Conservation (phyloP, 1,140 invertebrate species). For the Drosophila dunni region DNA sequence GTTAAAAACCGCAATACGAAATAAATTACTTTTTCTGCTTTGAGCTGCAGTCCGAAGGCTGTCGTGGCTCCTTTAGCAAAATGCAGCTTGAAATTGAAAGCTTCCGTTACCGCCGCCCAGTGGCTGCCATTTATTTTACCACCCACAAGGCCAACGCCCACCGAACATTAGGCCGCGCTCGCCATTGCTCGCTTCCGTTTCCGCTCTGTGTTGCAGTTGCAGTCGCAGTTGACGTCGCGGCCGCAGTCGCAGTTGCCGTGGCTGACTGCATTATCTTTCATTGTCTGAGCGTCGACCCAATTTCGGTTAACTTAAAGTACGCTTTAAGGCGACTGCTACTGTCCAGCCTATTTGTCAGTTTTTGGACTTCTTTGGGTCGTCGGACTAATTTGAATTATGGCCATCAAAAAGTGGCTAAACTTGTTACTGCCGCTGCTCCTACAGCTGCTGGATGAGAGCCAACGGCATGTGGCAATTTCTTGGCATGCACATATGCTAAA, state of each 20-base stretch:
- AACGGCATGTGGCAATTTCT: slow-evolving; percentile 45
- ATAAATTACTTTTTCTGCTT: slow-evolving; percentile 83
- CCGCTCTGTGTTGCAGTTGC: slow-evolving; percentile 49
- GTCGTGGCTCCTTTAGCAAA: slow-evolving; percentile 55
- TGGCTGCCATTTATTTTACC: slow-evolving; percentile 62
- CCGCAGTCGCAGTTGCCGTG: slow-evolving; percentile 14
- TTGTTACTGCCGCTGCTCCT: slow-evolving; percentile 61
- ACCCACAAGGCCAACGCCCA: slow-evolving; percentile 34
- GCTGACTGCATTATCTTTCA: slow-evolving; percentile 10
- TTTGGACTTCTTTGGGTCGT: slow-evolving; percentile 7
- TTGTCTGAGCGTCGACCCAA: slow-evolving; percentile 45
- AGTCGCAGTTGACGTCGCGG: slow-evolving; percentile 25
- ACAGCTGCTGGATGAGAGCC: slow-evolving; percentile 51
- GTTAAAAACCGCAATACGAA: slow-evolving; percentile 83
- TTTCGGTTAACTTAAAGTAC: slow-evolving; percentile 66
- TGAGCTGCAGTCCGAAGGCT: slow-evolving; percentile 52
- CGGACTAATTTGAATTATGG: slow-evolving; percentile 79
- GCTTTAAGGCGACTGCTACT: slow-evolving; percentile 57
- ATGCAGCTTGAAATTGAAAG: slow-evolving; percentile 81
- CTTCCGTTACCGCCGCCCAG: slow-evolving; percentile 63
- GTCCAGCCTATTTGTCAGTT: slow-evolving; percentile 68
- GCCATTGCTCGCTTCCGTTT: slow-evolving; percentile 74
- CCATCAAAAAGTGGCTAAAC: slow-evolving; percentile 76
- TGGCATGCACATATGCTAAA: slow-evolving; percentile 56
- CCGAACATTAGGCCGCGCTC: slow-evolving; percentile 75